Evolutionary conservation across 2,888 invertebrate genomes (phyloP).

Genomic region (Agrochola lota): DNA sequence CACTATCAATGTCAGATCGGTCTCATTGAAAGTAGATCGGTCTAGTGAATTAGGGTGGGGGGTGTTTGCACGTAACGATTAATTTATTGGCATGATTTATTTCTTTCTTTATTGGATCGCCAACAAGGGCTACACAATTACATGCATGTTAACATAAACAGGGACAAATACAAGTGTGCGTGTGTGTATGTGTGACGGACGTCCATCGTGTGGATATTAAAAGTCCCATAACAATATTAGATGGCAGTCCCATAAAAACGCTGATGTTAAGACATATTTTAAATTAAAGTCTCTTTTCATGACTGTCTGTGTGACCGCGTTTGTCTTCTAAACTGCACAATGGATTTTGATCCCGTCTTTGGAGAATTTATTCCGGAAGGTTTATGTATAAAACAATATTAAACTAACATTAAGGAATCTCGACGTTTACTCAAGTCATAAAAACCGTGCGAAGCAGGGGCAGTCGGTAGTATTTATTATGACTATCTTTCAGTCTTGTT

Average conservation of each 20-base stretch:
- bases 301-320: not conserved
- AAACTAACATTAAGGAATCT: not conserved
- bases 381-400: not conserved
- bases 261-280: too few relatives aligned
- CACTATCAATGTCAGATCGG: not conserved
- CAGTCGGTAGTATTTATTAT: not conserved
- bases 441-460: too few relatives aligned
- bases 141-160: too few relatives aligned
- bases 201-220: not conserved
- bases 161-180: too few relatives aligned
- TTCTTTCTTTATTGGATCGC: too few relatives aligned
- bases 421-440: not conserved
- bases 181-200: too few relatives aligned
- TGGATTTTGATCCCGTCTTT: not conserved
- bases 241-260: too few relatives aligned
- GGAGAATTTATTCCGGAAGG: not conserved
- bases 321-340: not conserved
- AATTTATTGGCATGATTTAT: too few relatives aligned
- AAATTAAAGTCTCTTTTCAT: not conserved
- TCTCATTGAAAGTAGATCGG: not conserved
- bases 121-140: too few relatives aligned
- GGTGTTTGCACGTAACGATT: not conserved
- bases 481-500: not conserved
- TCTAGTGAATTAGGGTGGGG: not conserved
- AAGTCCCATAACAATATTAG: too few relatives aligned